Conservation (phyloP, 2,113 vertebrate genomes). For the Catharus fuscescens region DNA sequence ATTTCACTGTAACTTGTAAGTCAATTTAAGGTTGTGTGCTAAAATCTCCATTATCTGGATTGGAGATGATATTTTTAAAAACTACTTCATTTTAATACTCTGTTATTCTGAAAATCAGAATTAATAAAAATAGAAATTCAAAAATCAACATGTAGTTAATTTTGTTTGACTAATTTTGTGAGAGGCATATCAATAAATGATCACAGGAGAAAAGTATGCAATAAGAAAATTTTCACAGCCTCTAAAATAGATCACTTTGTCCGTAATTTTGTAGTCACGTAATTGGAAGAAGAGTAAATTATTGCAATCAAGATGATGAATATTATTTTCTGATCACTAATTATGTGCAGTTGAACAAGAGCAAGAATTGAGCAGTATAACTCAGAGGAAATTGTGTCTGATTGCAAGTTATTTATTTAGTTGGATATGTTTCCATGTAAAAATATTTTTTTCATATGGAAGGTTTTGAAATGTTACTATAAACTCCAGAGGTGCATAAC, state of each 20-base stretch:
- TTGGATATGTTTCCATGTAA: neutral
- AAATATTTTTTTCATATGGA: neutral
- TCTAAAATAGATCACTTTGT: neutral
- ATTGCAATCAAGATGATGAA: conserved; percentile 31
- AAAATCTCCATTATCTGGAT: neutral
- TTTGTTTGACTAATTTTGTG: neutral
- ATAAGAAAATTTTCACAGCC: neutral
- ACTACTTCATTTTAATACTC: neutral
- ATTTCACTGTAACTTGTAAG: neutral
- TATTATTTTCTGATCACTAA: conserved; percentile 21
- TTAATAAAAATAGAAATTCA: neutral
- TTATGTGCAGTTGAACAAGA: neutral
- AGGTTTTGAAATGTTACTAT: neutral
- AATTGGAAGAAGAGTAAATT: conserved; percentile 11
- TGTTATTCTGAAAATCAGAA: neutral
- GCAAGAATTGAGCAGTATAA: neutral
- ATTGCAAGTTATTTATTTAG: neutral
- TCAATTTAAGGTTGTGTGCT: neutral
- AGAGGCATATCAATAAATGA: neutral
- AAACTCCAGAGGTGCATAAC: neutral
- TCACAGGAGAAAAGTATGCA: neutral
- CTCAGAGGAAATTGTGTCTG: neutral
- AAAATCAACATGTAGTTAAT: neutral
- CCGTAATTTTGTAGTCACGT: neutral
- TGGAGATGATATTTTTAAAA: neutral